Base-by-base conservation (phyloP, 2,888 invertebrate genomes). In the Xestia sexstrigata region DNA sequence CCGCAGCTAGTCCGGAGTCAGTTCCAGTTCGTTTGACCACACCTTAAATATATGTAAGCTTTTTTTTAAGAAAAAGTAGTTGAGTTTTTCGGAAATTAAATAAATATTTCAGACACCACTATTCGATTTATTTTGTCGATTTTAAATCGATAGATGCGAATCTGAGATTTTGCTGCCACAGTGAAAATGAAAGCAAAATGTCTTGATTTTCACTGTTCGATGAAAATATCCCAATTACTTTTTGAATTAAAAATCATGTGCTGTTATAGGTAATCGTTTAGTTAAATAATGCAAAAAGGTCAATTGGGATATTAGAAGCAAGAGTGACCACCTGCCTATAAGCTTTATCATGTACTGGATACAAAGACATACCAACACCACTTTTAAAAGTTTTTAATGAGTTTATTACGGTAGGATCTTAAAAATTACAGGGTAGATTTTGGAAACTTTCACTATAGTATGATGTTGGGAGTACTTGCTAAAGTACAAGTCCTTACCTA, bases 321-420 rank as follows among this genome's bases (percentile, higher is more conserved):
- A 81, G 84, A 84, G 80, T 88, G 87, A 88, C 89, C 88, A 90
- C 84, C 85, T 88, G 88, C 88, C 88, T 88, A 69, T 9, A 69
- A 65, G 87, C 86, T 91, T 92, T 90, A 71, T 89, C 86, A 85
- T 89, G 83, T 89, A 85, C 86, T 86, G 89, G 89, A 89, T 89
- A 88, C 91, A 91, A 90, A 75, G 86, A 83, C 83, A 84, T 83
- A 73, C 15, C 1, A 17, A 58, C 45, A 35, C 55, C 26, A 58
- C 26, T 45, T 47, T 70, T 6, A 62, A 47, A 23, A 23, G 11
- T n/a, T n/a, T 45, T 35, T 0, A 11, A 17, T 13, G 9, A 45
- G 15, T 52, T 17, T 62, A 47, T 13, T 26, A 8, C 35, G 15
- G 1, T 75, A 15, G 9, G 15, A 30, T 20, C 5, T 20, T 9